Conservation (phyloP, 2,888 invertebrate species). For the Resseliella maxima region DNA sequence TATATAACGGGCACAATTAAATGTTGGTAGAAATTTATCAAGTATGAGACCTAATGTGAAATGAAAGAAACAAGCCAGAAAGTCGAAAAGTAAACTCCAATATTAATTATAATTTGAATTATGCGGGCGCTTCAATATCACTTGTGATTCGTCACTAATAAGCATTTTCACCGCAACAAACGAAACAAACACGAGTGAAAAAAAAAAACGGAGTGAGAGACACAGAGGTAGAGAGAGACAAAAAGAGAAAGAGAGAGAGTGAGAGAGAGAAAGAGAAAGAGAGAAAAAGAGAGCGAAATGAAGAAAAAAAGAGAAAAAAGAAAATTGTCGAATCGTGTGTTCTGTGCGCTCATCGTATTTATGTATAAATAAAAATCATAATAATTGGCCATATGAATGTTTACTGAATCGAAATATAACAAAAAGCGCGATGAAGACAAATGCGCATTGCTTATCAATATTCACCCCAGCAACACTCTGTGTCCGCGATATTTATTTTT, state of each 20-base stretch:
- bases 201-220: too few species aligned
- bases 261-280: too few species aligned
- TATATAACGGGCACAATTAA: background rate
- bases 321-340: too few species aligned
- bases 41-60: slow-evolving; percentile 12
- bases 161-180: background rate
- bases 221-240: too few species aligned
- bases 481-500: too few species aligned
- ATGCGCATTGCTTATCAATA: slow-evolving; percentile 51
- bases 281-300: too few species aligned
- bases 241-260: too few species aligned
- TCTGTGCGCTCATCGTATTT: background rate
- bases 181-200: background rate
- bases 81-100: background rate
- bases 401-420: background rate
- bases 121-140: slow-evolving; percentile 37
- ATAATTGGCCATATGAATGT: slow-evolving; percentile 36
- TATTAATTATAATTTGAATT: background rate
- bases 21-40: background rate
- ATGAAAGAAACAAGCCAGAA: background rate
- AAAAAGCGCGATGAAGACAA: background rate
- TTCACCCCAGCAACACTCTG: slow-evolving; percentile 48
- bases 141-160: background rate
- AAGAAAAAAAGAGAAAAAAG: too few species aligned
- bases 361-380: slow-evolving; percentile 8